Conservation (phyloP, 2,888 invertebrate species). For the Megaustenia siamemsis region DNA sequence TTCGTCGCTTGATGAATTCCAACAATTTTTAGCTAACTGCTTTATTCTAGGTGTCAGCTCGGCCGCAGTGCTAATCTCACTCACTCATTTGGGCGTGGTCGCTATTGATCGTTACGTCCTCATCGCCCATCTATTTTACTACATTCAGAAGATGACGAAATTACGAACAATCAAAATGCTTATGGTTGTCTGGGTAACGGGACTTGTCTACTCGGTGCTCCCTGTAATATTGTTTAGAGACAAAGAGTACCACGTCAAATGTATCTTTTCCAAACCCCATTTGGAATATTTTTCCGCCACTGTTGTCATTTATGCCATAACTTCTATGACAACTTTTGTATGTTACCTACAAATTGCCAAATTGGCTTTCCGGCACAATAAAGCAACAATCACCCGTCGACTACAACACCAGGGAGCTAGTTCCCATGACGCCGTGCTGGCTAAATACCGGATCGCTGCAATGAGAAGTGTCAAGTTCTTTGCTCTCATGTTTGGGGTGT, state of each 20-base stretch:
- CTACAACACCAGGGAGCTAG: background rate
- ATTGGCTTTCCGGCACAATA: background rate
- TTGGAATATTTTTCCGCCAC: background rate
- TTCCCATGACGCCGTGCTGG: background rate
- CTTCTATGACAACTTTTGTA: background rate
- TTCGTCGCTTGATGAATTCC: background rate
- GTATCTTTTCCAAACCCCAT: background rate
- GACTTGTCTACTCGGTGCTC: background rate
- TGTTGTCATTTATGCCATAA: background rate
- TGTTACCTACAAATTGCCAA: constrained; percentile 24
- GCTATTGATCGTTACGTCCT: constrained; percentile 29
- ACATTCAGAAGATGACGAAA: background rate
- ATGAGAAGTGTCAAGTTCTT: constrained; percentile 25
- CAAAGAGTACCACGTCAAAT: background rate
- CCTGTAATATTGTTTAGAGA: background rate
- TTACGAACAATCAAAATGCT: background rate
- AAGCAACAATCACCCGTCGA: background rate
- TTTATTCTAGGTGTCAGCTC: background rate
- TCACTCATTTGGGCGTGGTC: background rate
- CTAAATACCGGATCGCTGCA: background rate
- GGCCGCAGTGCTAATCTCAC: background rate
- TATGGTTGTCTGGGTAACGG: background rate
- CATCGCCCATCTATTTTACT: constrained; percentile 1
- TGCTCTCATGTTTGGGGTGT: constrained; percentile 6
- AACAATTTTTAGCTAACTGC: background rate